Conservation (phyloP, 2,888 invertebrate genomes). For the Taphrorychus bicolor region DNA sequence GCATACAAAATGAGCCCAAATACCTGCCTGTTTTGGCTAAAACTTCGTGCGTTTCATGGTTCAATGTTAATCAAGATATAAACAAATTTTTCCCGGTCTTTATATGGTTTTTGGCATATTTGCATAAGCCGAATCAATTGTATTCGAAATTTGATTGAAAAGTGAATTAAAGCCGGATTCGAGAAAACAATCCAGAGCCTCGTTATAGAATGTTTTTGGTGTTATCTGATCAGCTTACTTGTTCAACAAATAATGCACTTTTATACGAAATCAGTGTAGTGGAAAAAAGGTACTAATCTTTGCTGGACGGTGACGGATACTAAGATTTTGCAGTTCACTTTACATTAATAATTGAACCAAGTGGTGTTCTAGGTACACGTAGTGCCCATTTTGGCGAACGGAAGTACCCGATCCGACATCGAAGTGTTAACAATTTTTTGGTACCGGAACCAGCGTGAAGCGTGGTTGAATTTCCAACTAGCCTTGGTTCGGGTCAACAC, state of each 20-base stretch:
- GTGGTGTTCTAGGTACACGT: background rate
- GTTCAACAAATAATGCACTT: background rate
- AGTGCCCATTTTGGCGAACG: conserved; percentile 11
- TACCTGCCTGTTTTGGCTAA: background rate
- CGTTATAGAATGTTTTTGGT: background rate
- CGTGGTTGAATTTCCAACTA: conserved; percentile 2
- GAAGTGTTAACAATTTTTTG: conserved; percentile 10
- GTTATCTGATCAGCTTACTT: background rate
- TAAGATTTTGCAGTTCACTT: background rate
- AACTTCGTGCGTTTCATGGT: too few species aligned
- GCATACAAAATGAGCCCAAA: background rate
- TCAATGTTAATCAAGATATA: background rate
- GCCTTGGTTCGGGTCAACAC: background rate
- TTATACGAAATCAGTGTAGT: background rate
- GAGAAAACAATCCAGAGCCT: background rate
- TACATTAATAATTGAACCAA: background rate
- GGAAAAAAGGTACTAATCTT: background rate
- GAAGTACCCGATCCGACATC: conserved; percentile 11
- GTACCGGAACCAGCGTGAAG: conserved; percentile 6
- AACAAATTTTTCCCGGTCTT: background rate
- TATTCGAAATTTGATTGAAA: conserved; percentile 2
- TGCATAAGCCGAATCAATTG: background rate
- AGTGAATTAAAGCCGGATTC: background rate
- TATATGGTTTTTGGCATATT: background rate
- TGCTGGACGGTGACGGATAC: background rate